Percentiles rank a stretch among this genome's conserved stretches.
Conservation (phyloP, 2,113 vertebrate species). For the Solea senegalensis region DNA sequence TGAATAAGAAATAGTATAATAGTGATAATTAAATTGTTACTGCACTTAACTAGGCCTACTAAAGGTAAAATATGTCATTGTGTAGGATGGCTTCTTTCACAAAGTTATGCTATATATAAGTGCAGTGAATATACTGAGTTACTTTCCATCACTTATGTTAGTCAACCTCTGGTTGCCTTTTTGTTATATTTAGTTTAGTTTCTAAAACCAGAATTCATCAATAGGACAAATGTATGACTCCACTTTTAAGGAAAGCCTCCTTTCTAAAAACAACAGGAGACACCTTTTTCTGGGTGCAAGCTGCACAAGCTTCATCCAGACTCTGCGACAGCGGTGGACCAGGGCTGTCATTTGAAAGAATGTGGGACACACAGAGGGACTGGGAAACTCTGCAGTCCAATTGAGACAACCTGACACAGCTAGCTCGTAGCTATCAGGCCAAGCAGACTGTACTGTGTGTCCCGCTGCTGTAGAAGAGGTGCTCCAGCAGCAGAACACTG, state of each 20-base stretch:
- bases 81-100: background rate
- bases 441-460: slow-evolving; percentile 41
- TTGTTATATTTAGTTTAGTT: too few species aligned
- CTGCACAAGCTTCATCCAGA: background rate
- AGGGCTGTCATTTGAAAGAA: slow-evolving; percentile 25
- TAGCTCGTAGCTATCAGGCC: slow-evolving; percentile 20
- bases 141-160: too few species aligned
- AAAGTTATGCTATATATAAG: too few species aligned
- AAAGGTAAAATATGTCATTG: background rate
- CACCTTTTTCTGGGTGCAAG: background rate
- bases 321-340: slow-evolving; percentile 1
- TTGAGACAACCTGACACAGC: slow-evolving; percentile 58
- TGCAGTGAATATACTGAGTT: too few species aligned
- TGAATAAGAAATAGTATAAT: too few species aligned
- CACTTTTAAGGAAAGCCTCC: slow-evolving; percentile 14
- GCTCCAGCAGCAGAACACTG: slow-evolving; percentile 64
- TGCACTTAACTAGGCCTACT: background rate
- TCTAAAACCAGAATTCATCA: too few species aligned
- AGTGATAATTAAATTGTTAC: too few species aligned
- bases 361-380: slow-evolving; percentile 10
- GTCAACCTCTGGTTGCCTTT: too few species aligned
- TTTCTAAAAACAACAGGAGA: background rate
- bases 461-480: slow-evolving; percentile 40
- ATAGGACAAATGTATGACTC: background rate
- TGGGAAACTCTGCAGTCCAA: slow-evolving; percentile 42